Conservation (phyloP, 2,888 invertebrate species). For the Drosophila aldrichi region DNA sequence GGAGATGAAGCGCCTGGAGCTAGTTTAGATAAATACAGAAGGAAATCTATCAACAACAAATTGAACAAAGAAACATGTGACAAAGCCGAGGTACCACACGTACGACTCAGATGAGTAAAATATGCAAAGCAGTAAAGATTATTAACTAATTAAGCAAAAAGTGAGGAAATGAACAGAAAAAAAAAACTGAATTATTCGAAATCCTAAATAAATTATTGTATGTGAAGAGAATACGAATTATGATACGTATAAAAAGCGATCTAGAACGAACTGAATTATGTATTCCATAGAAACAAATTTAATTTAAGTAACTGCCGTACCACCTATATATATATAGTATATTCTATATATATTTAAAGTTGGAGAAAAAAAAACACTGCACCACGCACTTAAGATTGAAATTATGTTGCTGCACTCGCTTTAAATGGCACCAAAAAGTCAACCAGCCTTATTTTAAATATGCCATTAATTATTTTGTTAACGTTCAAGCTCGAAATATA, state of each 20-base stretch:
- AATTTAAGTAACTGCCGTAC: constrained; percentile 69
- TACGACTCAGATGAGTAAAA: constrained; percentile 54
- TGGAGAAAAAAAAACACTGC: constrained; percentile 29
- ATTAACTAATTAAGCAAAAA: constrained; percentile 63
- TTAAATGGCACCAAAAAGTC: constrained; percentile 38
- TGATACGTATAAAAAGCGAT: constrained; percentile 37
- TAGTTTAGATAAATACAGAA: constrained; percentile 85
- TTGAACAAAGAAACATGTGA: constrained; percentile 51
- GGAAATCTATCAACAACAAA: constrained; percentile 17
- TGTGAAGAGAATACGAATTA: constrained; percentile 30
- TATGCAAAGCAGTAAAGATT: constrained; percentile 45
- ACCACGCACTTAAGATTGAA: constrained; percentile 49
- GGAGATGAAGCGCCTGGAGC: constrained; percentile 94
- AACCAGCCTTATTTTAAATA: constrained; percentile 51
- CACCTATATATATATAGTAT: constrained; percentile 40
- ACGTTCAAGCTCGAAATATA: constrained; percentile 59
- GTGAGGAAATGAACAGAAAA: constrained; percentile 29
- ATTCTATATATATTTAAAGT: constrained; percentile 27
- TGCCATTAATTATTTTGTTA: constrained; percentile 27
- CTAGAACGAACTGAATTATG: constrained; percentile 37
- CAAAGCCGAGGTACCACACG: constrained; percentile 40
- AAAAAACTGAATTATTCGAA: constrained; percentile 54
- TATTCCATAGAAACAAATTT: constrained; percentile 40
- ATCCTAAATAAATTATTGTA: constrained; percentile 75
- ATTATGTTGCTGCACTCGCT: constrained; percentile 45